Conservation (phyloP, 2,797 vertebrate genomes). For the Pantherophis alleghaniensis region DNA sequence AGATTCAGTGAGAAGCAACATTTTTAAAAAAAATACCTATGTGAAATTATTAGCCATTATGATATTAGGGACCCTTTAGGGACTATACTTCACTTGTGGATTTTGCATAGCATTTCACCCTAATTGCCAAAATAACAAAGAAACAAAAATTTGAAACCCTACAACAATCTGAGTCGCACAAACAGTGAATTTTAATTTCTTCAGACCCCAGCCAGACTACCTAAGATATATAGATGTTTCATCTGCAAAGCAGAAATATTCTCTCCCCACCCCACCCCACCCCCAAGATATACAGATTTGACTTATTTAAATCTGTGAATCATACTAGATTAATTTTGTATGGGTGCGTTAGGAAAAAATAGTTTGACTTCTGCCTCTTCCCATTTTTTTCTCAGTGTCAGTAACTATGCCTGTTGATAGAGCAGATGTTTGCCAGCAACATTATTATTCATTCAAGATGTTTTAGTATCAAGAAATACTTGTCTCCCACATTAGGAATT, state of each 20-base stretch:
- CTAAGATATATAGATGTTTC: neutral
- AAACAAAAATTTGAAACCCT: neutral
- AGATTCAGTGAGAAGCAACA: neutral
- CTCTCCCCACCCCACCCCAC: neutral
- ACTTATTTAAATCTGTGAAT: conserved; percentile 11
- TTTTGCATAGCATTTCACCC: neutral
- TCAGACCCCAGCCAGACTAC: neutral
- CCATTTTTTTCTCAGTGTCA: conserved; percentile 1
- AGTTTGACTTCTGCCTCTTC: conserved; percentile 15
- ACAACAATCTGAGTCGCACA: neutral
- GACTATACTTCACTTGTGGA: neutral
- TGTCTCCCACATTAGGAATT: neutral
- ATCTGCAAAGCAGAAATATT: neutral
- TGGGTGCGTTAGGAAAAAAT: neutral
- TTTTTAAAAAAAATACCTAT: neutral
- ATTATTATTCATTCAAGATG: conserved; percentile 4
- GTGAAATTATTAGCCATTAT: neutral
- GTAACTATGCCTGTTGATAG: neutral
- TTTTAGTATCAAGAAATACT: neutral
- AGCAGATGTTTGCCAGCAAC: neutral
- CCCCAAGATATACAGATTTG: neutral
- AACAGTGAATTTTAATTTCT: neutral
- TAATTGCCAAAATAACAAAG: neutral
- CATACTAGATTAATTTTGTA: conserved; percentile 6
- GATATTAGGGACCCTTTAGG: neutral